Evolutionary conservation across 1,140 invertebrate genomes (phyloP), one percentile per base, ranked within the genome.

Genomic region (Sminthurinus signatus): DNA sequence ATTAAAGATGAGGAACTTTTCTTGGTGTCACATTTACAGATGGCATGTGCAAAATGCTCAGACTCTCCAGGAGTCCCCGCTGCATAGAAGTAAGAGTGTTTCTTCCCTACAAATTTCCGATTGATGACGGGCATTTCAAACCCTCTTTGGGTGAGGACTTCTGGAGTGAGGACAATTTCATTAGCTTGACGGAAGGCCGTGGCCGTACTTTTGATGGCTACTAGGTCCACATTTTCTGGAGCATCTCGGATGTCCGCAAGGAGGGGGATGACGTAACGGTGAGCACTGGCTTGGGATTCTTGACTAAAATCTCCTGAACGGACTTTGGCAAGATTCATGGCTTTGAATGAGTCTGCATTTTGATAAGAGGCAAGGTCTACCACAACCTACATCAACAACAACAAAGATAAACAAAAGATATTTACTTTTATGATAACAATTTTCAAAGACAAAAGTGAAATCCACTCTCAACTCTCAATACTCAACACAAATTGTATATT

Each of bases 11-110:
- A 66, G 3, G 73, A 67, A 17, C 72, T 70, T 2, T 72, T 76
- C 14, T 70, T 44, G 0, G 69, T 67, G 60, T 79, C 74, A 1
- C 78, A 55, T 67, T 79, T 79, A 8, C 74, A 65, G 21, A 78
- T 54, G 8, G 67, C n/a, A 43, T 69, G 55, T 39, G 54, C 27
- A 31, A 58, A 64, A 50, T 60, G 44, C 12, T 31, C 39, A 0
- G 62, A 43, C 3, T 54, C 36, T 12, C 28, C 52, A 28, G 17
- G 28, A 25, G 28, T 44, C 1, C 76, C 75, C 42, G 72, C 68
- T 15, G 76, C 77, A 62, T 79, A 80, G 57, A 74, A 75, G 64
- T 76, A 79, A 56, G 73, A 67, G 62, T 79, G 78, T 62, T 75
- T 74, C 58, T 71, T 72, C 0, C 75, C 75, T 57, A 73, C 73